These are phyloP conservation scores for Gymnothorax javanicus DNA, from an alignment of 2,797 vertebrate species.

Conservation along the genomic window DNA sequence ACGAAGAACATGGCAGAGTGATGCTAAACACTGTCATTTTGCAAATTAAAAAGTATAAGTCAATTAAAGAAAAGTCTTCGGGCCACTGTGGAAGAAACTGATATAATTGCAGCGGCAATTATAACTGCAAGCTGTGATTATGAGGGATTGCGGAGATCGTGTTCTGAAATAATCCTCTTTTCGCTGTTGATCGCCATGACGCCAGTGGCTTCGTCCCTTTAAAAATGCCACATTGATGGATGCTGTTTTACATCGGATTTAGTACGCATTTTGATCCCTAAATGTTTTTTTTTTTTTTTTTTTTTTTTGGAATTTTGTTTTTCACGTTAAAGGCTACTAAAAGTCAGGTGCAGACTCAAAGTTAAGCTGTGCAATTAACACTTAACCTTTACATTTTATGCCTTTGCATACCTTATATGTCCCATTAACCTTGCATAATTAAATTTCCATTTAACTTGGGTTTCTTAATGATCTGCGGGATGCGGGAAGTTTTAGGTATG, in stretches of 20 bases:
- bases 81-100: slow-evolving; percentile 35
- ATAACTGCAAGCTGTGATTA: not conserved
- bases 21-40: slow-evolving; percentile 40
- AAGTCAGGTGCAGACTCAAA: slow-evolving; percentile 23
- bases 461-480: not conserved
- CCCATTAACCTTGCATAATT: slow-evolving; percentile 36
- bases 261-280: not conserved
- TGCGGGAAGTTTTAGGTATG: not conserved
- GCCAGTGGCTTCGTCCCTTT: not conserved
- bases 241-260: not conserved
- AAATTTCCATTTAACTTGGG: slow-evolving; percentile 6
- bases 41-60: slow-evolving; percentile 30
- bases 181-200: not conserved
- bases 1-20: not conserved
- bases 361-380: not conserved
- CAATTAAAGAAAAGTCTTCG: slow-evolving; percentile 25
- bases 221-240: not conserved
- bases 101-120: slow-evolving; percentile 43
- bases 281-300: not conserved
- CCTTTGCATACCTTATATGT: slow-evolving; percentile 24
- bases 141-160: not conserved
- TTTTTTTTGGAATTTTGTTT: not conserved
- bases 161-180: slow-evolving; percentile 7
- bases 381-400: not conserved
- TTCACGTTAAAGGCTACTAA: slow-evolving; percentile 19